Evolutionary conservation across 2,113 vertebrate species (phyloP), one percentile per base, ranked within the genome.

Genomic region (Haemorhous mexicanus): DNA sequence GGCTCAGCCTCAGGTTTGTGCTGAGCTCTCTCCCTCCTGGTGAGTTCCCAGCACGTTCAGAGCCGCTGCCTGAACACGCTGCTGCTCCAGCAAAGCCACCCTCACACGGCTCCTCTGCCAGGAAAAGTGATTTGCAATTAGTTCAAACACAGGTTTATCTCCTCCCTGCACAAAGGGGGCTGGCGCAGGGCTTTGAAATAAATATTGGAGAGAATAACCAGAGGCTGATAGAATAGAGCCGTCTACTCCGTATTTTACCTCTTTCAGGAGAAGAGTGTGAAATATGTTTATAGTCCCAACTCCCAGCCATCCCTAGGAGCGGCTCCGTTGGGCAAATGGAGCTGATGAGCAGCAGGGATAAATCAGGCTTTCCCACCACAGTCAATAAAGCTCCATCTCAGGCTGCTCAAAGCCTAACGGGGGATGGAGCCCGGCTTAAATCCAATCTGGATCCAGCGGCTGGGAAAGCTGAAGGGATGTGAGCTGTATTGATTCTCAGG

Each of bases 201-300:
- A 82, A 85, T 86, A 80, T 30, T 28, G 37, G 89, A 59, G 68
- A 78, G 81, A 90, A 75, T 59, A 75, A 56, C 85, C 81, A 70
- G 88, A 37, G 67, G 78, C 64, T 61, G 90, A 73, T 78, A 27
- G 44, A 90, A 88, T 80, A 87, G 75, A 72, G 82, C 41, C 22
- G 2, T 87, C 93, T 56, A 22, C 92, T 75, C 61, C 2, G 13
- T 94, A 64, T 86, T 95, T 95, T 50, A 90, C 93, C 82, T 83
- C 72, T 85, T 63, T 55, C 39, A 50, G 76, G 78, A 79, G 93
- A 66, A 66, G 73, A 17, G 64, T 18, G 70, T 94, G 90, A 95
- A 96, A 94, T 96, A 95, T 11, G 9, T 90, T 94, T 94, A 90
- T 90, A 63, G 94, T n/a, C 82, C 79, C 86, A 47, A 55, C 83